Base-by-base conservation (phyloP, 2,797 vertebrate genomes). In the Lemur catta region DNA sequence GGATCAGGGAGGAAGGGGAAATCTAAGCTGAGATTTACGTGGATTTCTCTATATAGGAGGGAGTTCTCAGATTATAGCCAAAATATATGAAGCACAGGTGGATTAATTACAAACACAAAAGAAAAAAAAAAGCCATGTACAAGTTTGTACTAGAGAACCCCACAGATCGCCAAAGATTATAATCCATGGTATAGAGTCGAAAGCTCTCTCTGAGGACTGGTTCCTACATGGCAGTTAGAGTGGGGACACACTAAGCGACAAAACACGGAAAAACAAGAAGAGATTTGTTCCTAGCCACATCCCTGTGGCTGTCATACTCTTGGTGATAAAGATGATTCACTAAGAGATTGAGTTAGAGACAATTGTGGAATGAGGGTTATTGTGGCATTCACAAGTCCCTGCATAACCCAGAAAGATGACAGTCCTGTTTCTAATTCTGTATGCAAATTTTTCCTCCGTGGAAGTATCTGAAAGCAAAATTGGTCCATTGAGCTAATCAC, bases 401-500 rank as follows among this genome's bases (percentile, higher is more conserved):
- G 71, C 55, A 48, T 15, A 76, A 80, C 93, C 87, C 80, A 81
- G 79, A 93, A 94, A 92, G 72, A 97, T 72, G 97, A 71, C 10
- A 87, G 69, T 72, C 4, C 28, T 65, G 2, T 74, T 95, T 97
- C 93, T 89, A 91, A 89, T 95, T 97, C 63, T 93, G 67, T 78
- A 97, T 97, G 97, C 92, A 97, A 96, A 96, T 95, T 92, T 80
- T 81, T 71, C 59, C 92, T 95, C 57, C 1, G 4, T 84, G 67
- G 63, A 88, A 97, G 92, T 90, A 89, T 94, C 93, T 95, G 94
- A 92, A 96, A 95, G 94, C 80, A 89, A 96, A 97, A 96, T 91
- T 93, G 94, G 94, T 93, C 96, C 85, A 91, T 95, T 95, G 96
- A 97, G 94, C 93, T 97, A 94, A 96, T 97, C 95, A 92, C 97